Evolutionary conservation across 2,888 invertebrate species (phyloP).

Genomic region (Dicyrtoma fusca): DNA sequence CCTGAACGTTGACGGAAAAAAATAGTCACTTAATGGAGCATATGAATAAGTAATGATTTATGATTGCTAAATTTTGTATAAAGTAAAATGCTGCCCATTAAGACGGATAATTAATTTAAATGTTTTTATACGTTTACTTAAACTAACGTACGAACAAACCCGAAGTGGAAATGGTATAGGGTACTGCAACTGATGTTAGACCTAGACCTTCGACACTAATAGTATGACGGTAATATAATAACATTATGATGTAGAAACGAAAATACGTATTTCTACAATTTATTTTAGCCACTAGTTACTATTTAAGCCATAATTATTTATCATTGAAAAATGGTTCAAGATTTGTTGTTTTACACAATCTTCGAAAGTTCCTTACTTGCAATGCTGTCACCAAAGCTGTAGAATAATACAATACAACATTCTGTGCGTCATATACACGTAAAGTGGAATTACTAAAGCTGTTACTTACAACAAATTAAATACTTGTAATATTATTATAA

Average conservation of each 20-base stretch:
- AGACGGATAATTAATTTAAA: constrained; percentile 13
- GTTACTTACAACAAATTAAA: constrained; percentile 13
- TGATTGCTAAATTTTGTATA: too few relatives aligned
- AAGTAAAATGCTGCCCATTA: background rate
- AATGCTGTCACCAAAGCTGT: constrained; percentile 34
- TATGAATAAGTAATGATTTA: too few relatives aligned
- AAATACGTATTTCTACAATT: too few relatives aligned
- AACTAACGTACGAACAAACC: constrained; percentile 14
- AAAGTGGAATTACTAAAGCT: constrained; percentile 14
- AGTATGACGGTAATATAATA: constrained; percentile 8
- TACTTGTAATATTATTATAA: constrained; percentile 19
- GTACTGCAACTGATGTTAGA: background rate
- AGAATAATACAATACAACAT: constrained; percentile 19
- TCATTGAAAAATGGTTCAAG: constrained; percentile 10
- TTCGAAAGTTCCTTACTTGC: constrained; percentile 35
- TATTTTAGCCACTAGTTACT: background rate
- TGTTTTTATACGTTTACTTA: constrained; percentile 11
- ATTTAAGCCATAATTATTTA: constrained; percentile 26
- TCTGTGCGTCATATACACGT: constrained; percentile 6
- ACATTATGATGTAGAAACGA: background rate
- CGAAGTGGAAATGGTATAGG: constrained; percentile 13
- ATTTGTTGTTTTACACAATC: constrained; percentile 18
- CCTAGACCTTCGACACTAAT: background rate
- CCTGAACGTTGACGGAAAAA: constrained; percentile 7
- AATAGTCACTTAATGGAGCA: constrained; percentile 9